Evolutionary conservation across 2,888 invertebrate genomes (phyloP), one percentile per base, ranked within the genome.

Genomic region (Cheilosia vulpina): DNA sequence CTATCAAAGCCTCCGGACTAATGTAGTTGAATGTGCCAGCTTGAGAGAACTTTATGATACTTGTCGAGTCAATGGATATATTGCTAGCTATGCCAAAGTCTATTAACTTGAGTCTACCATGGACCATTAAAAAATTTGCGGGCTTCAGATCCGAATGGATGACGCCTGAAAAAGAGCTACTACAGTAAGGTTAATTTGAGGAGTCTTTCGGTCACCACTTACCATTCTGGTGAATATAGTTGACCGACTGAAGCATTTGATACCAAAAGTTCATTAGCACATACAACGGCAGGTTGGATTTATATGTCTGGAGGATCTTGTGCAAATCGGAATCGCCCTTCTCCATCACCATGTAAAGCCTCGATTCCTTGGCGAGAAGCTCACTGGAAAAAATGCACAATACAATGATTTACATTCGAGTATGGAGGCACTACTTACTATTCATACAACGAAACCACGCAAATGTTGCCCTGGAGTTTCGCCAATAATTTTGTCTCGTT

Each of bases 101-200:
- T 88, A 99, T 99, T 77, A 99, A 93, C 93, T 99, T 99, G 72
- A 99, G 92, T 53, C 96, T 94, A 2, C 96, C 97, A 87, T 95
- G 94, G 6, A 97, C 96, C 90, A 98, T 93, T 52, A 99, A 93
- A 92, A 99, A 99, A 93, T 99, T 99, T 0, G 98, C 98, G 0
- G 99, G 99, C 92, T 99, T 99, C 88, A 99, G 93, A 92, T 99
- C 99, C 0, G 98, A 97, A 93, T 99, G 99, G 88, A 99, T 97
- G 2, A 99, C 97, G 68, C 97, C 98, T 97, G 90, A 17, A 90
- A 63, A 2, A 63, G 19, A 57, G 47, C 24, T 11, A 2, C 31
- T 41, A 19, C 9, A 15, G 2, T 21, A 34, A 31, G 11, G 9
- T 41, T 9, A n/a, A 43, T n/a, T n/a, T 2, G 31, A 24, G 17